A percentile compares a stretch with the other conserved stretches of the same genome.
Conservation (phyloP, 1,140 invertebrate species). For the Ostrea edulis region DNA sequence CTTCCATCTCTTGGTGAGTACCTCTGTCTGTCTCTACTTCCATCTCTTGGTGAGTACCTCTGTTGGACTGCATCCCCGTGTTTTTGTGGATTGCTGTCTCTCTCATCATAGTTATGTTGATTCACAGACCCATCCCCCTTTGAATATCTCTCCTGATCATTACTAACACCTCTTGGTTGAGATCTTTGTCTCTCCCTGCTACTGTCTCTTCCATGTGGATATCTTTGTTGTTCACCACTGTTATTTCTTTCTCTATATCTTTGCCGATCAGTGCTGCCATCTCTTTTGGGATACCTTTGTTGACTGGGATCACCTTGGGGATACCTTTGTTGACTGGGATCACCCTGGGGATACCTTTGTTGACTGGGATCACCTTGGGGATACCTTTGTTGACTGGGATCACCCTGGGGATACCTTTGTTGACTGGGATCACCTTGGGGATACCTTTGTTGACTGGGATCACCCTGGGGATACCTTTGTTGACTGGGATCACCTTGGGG, state of each 20-base stretch:
- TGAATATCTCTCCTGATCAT: background rate
- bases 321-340: background rate
- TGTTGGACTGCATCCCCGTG: background rate
- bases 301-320: background rate
- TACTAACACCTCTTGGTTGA: background rate
- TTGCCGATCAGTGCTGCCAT: background rate
- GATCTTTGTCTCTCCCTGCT: background rate
- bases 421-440: background rate
- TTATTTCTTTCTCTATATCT: slow-evolving; percentile 9
- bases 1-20: background rate
- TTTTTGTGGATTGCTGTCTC: background rate
- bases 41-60: background rate
- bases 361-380: background rate
- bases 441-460: background rate
- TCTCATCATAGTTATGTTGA: background rate
- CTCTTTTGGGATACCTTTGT: slow-evolving; percentile 12
- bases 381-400: background rate
- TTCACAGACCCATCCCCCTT: background rate
- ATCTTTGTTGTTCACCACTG: slow-evolving; percentile 20
- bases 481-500: background rate
- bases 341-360: background rate
- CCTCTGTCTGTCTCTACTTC: background rate
- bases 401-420: background rate
- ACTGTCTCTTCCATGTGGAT: background rate
- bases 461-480: background rate